Conservation (phyloP, 1,140 invertebrate species). For the Orussus abietinus region DNA sequence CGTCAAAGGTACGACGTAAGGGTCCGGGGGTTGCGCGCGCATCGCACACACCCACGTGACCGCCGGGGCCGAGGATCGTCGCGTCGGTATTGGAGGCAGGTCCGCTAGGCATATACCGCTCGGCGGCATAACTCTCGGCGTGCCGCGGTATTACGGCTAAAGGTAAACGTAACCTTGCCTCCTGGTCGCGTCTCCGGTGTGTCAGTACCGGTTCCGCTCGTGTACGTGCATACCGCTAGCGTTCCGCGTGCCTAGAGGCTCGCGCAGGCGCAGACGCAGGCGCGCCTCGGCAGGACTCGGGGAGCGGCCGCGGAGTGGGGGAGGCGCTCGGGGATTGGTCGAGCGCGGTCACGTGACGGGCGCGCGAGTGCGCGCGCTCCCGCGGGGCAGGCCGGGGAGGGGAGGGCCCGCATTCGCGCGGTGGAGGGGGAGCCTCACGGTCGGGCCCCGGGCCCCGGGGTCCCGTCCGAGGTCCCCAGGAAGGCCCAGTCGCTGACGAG, state of each 20-base stretch:
- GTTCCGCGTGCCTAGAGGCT: slow-evolving; percentile 17
- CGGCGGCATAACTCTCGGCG: slow-evolving; percentile 20
- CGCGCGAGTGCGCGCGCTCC: background rate
- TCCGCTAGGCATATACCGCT: slow-evolving; percentile 27
- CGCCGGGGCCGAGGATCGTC: background rate
- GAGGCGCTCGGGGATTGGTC: background rate
- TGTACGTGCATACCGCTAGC: slow-evolving; percentile 12
- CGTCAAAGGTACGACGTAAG: too few species aligned
- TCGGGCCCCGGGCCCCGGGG: slow-evolving; percentile 34
- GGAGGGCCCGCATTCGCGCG: background rate
- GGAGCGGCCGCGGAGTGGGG: slow-evolving; percentile 10
- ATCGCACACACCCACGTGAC: too few species aligned
- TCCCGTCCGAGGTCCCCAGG: slow-evolving; percentile 34
- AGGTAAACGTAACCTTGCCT: slow-evolving; percentile 22
- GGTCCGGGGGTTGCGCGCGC: too few species aligned
- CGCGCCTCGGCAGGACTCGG: slow-evolving; percentile 1
- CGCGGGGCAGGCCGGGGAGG: background rate
- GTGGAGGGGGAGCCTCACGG: slow-evolving; percentile 31
- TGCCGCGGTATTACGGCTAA: slow-evolving; percentile 20
- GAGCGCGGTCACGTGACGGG: background rate
- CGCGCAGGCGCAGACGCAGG: slow-evolving; percentile 9
- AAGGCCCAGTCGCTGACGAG: slow-evolving; percentile 46
- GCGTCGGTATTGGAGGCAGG: slow-evolving; percentile 5
- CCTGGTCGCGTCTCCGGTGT: slow-evolving; percentile 10
- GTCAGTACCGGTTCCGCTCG: slow-evolving; percentile 16